Conservation (phyloP, 2,888 invertebrate genomes). For the Reticulitermes lucifugus region DNA sequence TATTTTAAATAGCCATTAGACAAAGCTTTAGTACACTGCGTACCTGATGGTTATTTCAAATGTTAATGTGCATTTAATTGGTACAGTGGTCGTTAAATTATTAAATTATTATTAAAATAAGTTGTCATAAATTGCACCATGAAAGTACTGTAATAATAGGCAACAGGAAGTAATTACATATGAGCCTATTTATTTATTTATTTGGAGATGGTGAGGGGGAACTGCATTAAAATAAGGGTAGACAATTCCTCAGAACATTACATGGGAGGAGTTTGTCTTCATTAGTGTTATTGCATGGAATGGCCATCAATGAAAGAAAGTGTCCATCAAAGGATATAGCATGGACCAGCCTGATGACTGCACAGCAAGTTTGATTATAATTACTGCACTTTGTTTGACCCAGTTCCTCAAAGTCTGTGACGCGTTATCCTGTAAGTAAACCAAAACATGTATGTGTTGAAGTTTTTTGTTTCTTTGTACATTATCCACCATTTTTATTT, state of each 20-base stretch:
- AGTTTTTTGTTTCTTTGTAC: conserved; percentile 3
- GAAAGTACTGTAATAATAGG: no score
- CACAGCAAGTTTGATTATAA: neutral
- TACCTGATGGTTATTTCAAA: no score
- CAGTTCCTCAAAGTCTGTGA: neutral
- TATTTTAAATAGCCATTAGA: no score
- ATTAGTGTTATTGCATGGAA: neutral
- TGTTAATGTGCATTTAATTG: no score
- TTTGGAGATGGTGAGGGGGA: neutral
- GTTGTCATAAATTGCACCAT: no score
- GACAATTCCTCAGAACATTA: neutral
- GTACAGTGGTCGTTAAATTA: no score
- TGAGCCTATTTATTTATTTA: no score
- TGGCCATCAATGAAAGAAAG: neutral
- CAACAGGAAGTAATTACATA: no score
- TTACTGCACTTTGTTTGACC: neutral
- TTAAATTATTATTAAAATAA: no score
- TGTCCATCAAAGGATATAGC: neutral
- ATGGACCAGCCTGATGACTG: conserved; percentile 6
- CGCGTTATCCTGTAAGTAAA: neutral
- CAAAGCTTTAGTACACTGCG: no score
- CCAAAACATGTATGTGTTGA: neutral
- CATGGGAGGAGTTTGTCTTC: neutral
- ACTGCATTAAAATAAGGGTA: neutral
- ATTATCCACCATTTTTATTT: neutral